Conservation (phyloP, 2,888 invertebrate genomes). For the Oligia fasciuncula region DNA sequence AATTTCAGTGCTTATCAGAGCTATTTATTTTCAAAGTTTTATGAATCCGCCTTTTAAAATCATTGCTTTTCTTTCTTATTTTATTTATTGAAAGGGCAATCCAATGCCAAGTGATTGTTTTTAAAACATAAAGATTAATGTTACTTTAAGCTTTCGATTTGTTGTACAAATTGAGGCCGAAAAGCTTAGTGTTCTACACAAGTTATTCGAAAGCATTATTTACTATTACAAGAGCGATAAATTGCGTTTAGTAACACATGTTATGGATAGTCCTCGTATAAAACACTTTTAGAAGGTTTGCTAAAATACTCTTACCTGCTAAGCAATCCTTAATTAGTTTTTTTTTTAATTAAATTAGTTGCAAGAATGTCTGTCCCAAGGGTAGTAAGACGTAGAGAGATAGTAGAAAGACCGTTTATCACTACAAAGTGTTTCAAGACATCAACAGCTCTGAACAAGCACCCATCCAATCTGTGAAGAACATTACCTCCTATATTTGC, state of each 20-base stretch:
- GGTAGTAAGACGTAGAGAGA: no score
- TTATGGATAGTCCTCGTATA: conserved; percentile 24
- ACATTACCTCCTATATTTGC: conserved; percentile 11
- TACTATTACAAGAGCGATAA: conserved; percentile 25
- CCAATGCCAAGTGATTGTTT: conserved; percentile 52
- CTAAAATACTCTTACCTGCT: neutral
- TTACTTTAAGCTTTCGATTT: conserved; percentile 47
- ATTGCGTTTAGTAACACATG: conserved; percentile 32
- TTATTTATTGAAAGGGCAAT: conserved; percentile 50
- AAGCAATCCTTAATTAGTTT: neutral
- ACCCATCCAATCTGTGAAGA: conserved; percentile 4
- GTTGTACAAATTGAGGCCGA: conserved; percentile 30
- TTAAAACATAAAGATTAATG: conserved; percentile 61
- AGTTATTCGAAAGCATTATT: conserved; percentile 43
- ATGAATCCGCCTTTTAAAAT: conserved; percentile 50
- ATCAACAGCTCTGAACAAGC: neutral
- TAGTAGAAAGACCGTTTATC: neutral
- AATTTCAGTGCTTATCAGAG: conserved; percentile 6
- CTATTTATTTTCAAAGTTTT: conserved; percentile 58
- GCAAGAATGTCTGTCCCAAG: neutral
- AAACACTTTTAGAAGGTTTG: conserved; percentile 14
- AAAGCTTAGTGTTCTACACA: conserved; percentile 36
- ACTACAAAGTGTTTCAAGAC: neutral
- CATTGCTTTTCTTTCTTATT: conserved; percentile 36
- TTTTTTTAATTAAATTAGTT: neutral